phyloP scores from a whole-genome alignment of 2,888 invertebrate species.

The Agrenia bidenticulata region DNA sequence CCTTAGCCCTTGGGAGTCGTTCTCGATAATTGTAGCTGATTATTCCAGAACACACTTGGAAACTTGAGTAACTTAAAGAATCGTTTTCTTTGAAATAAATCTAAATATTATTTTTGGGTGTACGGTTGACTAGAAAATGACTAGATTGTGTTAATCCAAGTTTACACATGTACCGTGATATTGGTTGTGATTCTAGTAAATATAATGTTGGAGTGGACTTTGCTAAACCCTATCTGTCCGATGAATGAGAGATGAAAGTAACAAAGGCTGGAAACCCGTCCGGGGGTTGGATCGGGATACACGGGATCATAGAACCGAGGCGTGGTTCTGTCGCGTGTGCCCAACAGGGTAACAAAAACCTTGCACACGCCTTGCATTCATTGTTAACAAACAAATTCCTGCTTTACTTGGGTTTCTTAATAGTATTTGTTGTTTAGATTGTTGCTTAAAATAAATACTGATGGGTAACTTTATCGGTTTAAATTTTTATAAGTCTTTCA shows the following conservation, averaged over 20 bases:
- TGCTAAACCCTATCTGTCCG: slow-evolving; percentile 16
- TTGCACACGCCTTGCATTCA: slow-evolving; percentile 17
- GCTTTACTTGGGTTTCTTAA: too few species aligned
- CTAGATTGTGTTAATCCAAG: too few species aligned
- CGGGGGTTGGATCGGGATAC: slow-evolving; percentile 14
- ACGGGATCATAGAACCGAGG: slow-evolving; percentile 28
- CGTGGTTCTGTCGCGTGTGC: slow-evolving; percentile 32
- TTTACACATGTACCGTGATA: too few species aligned
- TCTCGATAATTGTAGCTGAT: too few species aligned
- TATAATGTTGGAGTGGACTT: neutral
- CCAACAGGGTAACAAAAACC: slow-evolving; percentile 21
- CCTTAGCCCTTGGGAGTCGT: too few species aligned
- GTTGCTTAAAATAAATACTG: too few species aligned
- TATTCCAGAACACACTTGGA: too few species aligned
- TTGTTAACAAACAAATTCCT: neutral
- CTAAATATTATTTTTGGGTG: too few species aligned
- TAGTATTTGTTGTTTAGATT: too few species aligned
- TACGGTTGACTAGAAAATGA: too few species aligned
- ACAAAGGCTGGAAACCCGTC: neutral
- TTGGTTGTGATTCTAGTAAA: slow-evolving; percentile 11
- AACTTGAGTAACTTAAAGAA: too few species aligned
- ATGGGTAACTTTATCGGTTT: neutral
- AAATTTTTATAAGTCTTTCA: neutral
- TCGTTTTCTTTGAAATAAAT: too few species aligned
- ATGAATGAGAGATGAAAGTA: slow-evolving; percentile 12